Conservation (phyloP, 35 echinoderm and acorn worm genomes). For the Apostichopus californicus region DNA sequence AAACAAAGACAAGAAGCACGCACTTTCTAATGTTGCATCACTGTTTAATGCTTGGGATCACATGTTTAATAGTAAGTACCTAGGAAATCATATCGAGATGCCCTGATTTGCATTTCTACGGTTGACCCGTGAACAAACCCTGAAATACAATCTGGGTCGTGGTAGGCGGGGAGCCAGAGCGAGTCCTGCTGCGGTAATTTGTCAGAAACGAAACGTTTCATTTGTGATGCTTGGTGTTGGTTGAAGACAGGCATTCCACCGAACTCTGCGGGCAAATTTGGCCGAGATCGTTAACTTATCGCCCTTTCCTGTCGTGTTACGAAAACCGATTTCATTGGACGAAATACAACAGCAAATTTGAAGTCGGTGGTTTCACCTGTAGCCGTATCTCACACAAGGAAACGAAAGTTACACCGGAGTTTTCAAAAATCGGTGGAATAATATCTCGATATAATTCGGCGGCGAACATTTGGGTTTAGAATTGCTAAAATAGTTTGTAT, state of each 20-base stretch:
- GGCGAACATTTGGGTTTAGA: not conserved
- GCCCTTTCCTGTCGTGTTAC: not conserved
- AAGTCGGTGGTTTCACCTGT: constrained; percentile 26
- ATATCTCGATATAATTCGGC: not conserved
- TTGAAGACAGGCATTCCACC: not conserved
- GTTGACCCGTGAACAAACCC: constrained; percentile 39
- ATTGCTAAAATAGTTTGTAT: not conserved
- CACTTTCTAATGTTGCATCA: too few species aligned
- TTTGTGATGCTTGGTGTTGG: not conserved
- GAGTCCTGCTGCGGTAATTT: constrained; percentile 35
- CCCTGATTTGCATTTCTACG: constrained; percentile 2
- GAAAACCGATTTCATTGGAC: constrained; percentile 15
- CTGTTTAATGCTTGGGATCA: too few species aligned
- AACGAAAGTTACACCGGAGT: not conserved
- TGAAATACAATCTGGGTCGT: constrained; percentile 34
- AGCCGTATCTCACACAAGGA: not conserved
- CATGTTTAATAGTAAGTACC: too few species aligned
- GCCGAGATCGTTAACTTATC: not conserved
- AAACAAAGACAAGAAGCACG: too few species aligned
- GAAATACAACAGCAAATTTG: constrained; percentile 6
- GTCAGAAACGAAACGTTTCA: constrained; percentile 29
- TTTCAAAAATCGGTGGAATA: not conserved
- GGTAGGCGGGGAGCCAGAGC: not conserved
- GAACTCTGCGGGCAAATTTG: not conserved
- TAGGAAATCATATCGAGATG: not conserved